Conservation (phyloP, 2,797 vertebrate genomes). For the Coreius guichenoti region DNA sequence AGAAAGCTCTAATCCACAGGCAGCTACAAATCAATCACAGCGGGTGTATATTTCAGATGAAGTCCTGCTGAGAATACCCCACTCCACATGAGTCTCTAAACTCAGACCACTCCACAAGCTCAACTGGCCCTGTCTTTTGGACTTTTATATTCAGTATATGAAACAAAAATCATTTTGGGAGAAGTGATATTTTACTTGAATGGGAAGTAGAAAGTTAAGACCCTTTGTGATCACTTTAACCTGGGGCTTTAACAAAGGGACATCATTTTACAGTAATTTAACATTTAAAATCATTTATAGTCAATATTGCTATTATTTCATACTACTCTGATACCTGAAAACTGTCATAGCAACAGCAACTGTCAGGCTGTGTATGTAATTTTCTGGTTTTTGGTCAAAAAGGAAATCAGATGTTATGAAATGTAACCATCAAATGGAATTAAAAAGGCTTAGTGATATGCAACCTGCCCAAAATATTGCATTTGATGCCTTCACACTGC, state of each 20-base stretch:
- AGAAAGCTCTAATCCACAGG: conserved; percentile 58
- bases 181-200: background rate
- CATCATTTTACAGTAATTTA: background rate
- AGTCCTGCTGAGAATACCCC: conserved; percentile 26
- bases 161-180: conserved; percentile 14
- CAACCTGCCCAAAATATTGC: background rate
- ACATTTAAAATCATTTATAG: background rate
- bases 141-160: background rate
- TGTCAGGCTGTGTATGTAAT: background rate
- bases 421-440: background rate
- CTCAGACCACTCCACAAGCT: conserved; percentile 1
- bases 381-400: background rate
- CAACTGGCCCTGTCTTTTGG: background rate
- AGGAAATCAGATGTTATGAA: background rate
- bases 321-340: background rate
- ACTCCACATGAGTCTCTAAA: conserved; percentile 11
- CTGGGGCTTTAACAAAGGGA: background rate
- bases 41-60: conserved; percentile 60
- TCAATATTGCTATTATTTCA: background rate
- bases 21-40: conserved; percentile 58
- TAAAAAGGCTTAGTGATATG: background rate
- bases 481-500: background rate
- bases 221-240: conserved; percentile 4
- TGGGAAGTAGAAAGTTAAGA: background rate
- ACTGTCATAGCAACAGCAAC: background rate